phyloP scores from a whole-genome alignment of 1,140 invertebrate species.

The Manduca sexta region DNA sequence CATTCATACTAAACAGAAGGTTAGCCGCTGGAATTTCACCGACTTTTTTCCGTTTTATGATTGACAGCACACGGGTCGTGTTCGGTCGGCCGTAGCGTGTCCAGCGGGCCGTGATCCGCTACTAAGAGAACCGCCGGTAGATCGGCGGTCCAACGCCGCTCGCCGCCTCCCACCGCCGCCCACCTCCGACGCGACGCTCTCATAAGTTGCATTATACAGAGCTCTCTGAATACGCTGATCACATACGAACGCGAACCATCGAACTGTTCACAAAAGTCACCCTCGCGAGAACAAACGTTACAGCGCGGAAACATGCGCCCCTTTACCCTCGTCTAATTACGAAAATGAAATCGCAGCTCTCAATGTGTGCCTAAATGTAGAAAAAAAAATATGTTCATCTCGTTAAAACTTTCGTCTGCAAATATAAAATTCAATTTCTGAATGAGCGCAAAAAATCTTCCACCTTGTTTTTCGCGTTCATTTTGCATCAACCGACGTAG shows the following conservation, averaged over 20 bases:
- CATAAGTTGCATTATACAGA: constrained; percentile 46
- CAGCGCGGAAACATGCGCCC: constrained; percentile 13
- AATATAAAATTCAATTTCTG: constrained; percentile 73
- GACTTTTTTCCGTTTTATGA: constrained; percentile 66
- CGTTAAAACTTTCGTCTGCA: constrained; percentile 69
- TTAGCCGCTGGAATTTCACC: constrained; percentile 55
- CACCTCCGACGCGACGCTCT: constrained; percentile 1
- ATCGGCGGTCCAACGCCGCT: constrained; percentile 23
- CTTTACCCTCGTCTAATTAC: constrained; percentile 37
- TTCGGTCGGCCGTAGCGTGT: constrained; percentile 61
- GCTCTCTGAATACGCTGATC: constrained; percentile 25
- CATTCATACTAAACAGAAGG: constrained; percentile 47
- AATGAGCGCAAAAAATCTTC: constrained; percentile 70
- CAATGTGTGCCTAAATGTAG: constrained; percentile 47
- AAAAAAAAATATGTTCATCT: constrained; percentile 58
- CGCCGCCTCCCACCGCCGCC: constrained; percentile 34
- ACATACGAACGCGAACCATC: constrained; percentile 23
- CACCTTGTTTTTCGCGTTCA: constrained; percentile 68
- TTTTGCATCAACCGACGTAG: constrained; percentile 71
- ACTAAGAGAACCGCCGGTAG: constrained; percentile 53
- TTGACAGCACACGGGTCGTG: constrained; percentile 69
- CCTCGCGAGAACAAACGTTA: constrained; percentile 20
- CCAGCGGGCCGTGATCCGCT: constrained; percentile 54
- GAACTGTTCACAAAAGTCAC: constrained; percentile 25
- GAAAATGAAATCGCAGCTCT: constrained; percentile 43